Evolutionary conservation across 1,140 invertebrate genomes (phyloP).

Genomic region (Eciton burchellii): DNA sequence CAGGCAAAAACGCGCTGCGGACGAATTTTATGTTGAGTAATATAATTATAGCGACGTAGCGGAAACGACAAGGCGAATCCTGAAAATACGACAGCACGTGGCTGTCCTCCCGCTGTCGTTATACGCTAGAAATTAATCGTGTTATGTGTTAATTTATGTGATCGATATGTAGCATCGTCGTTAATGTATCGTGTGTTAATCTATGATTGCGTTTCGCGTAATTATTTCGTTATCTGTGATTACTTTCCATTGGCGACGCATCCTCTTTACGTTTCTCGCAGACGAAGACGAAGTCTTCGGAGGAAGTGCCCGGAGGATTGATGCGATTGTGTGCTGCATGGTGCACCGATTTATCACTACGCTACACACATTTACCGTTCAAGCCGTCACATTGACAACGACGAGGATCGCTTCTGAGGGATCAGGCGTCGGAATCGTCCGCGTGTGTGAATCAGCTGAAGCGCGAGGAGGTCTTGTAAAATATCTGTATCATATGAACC

Average conservation of each 20-base stretch:
- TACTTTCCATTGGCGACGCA: too few species aligned
- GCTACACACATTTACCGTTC: background rate
- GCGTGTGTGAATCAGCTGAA: slow-evolving; percentile 9
- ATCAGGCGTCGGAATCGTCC: slow-evolving; percentile 14
- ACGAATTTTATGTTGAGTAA: slow-evolving; percentile 1
- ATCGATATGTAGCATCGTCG: too few species aligned
- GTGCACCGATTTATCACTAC: background rate
- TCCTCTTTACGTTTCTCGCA: too few species aligned
- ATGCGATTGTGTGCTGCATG: background rate
- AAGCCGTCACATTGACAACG: background rate
- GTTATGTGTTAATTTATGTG: too few species aligned
- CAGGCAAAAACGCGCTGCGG: background rate
- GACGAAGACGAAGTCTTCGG: too few species aligned
- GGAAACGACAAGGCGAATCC: background rate
- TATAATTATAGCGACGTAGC: background rate
- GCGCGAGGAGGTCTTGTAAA: slow-evolving; percentile 73
- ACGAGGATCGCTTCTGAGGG: slow-evolving; percentile 13
- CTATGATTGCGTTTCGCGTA: too few species aligned
- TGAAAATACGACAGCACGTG: background rate
- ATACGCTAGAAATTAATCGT: background rate
- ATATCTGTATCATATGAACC: slow-evolving; percentile 75
- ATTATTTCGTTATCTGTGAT: too few species aligned
- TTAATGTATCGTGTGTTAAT: too few species aligned
- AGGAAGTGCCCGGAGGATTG: background rate
- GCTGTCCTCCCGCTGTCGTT: too few species aligned